Percentiles rank a stretch among this genome's conserved stretches.
phyloP scores from a whole-genome alignment of 2,113 vertebrate species.

The Typhlomys cinereus region DNA sequence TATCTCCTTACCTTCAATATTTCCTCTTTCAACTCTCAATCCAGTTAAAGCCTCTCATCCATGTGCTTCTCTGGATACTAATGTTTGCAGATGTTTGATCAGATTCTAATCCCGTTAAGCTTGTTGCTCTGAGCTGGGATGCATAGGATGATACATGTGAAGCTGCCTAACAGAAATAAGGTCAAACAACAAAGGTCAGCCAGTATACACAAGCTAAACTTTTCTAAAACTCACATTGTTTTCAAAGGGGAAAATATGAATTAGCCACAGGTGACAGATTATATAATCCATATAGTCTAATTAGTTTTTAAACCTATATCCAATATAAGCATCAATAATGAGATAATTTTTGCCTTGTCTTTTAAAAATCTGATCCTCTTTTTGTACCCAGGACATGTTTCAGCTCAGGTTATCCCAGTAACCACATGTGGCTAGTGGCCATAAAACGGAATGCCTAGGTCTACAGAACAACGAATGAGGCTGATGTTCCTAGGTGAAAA shows the following conservation, averaged over 20 bases:
- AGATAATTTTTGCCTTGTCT: not conserved
- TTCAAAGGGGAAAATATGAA: not conserved
- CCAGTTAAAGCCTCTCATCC: not conserved
- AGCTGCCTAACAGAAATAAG: not conserved
- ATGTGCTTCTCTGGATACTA: not conserved
- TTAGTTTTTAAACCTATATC: not conserved
- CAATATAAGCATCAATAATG: not conserved
- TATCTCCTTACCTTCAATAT: not conserved
- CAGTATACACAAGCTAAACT: not conserved
- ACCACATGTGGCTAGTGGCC: not conserved
- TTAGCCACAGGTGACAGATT: not conserved
- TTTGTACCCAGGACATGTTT: not conserved
- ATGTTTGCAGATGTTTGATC: rapidly evolving
- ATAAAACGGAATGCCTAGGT: not conserved
- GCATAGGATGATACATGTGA: rapidly evolving
- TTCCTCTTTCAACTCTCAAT: not conserved
- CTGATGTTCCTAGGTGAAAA: not conserved
- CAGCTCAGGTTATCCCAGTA: not conserved
- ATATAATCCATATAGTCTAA: not conserved
- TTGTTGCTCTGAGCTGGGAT: not conserved
- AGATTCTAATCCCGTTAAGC: not conserved
- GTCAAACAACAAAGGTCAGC: not conserved
- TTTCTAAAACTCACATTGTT: not conserved
- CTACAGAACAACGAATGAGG: not conserved
- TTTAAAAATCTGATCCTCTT: not conserved